Evolutionary conservation across 1,140 invertebrate genomes (phyloP), one percentile per base, ranked within the genome.

Genomic region (Drosophila bifasciata): DNA sequence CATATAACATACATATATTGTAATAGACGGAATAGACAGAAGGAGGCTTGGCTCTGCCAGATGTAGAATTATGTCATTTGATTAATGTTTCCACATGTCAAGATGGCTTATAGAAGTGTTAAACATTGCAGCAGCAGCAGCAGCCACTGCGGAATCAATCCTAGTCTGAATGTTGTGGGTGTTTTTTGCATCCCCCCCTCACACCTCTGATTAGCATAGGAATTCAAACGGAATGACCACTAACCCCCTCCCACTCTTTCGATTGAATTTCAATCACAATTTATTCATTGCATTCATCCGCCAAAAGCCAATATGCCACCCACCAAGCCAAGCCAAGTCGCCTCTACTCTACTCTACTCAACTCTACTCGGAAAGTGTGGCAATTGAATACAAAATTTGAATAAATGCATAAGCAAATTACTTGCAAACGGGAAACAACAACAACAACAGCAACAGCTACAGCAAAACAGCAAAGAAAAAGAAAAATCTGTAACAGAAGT

Each of bases 331-430:
- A 1, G 9, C 6, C 11, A 17, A 16, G 45, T 39, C 45, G 62
- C 60, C 72, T 59, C 60, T 19, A 40, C 58, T 48, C 48, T 13
- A 41, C 53, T 17, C 25, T 6, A 16, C 40, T 46, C 43, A n/a
- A n/a, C n/a, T n/a, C n/a, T n/a, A 52, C 32, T 11, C 32, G 5
- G 23, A 48, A 68, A 79, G 55, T 85, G 79, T 67, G 76, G 71
- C 76, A 86, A 84, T 84, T 84, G 72, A 85, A 84, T 80, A 66
- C 80, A 59, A 84, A 84, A 84, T 80, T 73, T 86, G 62, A 84
- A 84, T 84, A 73, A 79, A 69, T 76, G 70, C 72, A 76, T 80
- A 76, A 71, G 81, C 80, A 81, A 85, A 85, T 86, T 81, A 59
- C 49, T 58, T 45, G 19, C 48, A 8, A 58, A 39, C 36, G 60